phyloP scores from a whole-genome alignment of 2,888 invertebrate species.

The Heliconius aoede region DNA sequence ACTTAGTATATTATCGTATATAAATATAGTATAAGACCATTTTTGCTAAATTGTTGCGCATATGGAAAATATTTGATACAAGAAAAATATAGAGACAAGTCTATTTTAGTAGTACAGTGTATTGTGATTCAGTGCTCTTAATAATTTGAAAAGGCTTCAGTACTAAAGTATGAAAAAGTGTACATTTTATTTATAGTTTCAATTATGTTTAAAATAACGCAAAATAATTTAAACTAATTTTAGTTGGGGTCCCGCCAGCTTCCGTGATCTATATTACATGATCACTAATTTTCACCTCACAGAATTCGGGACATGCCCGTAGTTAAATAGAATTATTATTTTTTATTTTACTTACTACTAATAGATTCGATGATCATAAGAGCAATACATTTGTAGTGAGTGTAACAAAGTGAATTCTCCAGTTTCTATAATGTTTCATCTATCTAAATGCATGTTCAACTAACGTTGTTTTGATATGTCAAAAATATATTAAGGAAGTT shows the following conservation, averaged over 20 bases:
- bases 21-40: neutral
- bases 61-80: neutral
- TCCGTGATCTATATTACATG: too few relatives aligned
- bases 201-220: too few relatives aligned
- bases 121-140: neutral
- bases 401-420: neutral
- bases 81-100: neutral
- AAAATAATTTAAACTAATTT: neutral
- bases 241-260: neutral
- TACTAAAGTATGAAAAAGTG: neutral
- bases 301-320: neutral
- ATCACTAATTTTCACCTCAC: neutral
- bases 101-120: too few relatives aligned
- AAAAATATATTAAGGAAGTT: slow-evolving; percentile 5
- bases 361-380: too few relatives aligned
- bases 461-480: slow-evolving; percentile 1
- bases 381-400: neutral
- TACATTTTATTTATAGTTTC: neutral
- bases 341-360: too few relatives aligned
- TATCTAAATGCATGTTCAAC: neutral
- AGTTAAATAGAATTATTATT: slow-evolving; percentile 5
- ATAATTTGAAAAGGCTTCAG: neutral
- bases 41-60: neutral
- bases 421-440: neutral
- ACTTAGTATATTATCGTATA: neutral